Base-by-base conservation (phyloP, 2,797 vertebrate species). In the Gadopsis bispinosus region DNA sequence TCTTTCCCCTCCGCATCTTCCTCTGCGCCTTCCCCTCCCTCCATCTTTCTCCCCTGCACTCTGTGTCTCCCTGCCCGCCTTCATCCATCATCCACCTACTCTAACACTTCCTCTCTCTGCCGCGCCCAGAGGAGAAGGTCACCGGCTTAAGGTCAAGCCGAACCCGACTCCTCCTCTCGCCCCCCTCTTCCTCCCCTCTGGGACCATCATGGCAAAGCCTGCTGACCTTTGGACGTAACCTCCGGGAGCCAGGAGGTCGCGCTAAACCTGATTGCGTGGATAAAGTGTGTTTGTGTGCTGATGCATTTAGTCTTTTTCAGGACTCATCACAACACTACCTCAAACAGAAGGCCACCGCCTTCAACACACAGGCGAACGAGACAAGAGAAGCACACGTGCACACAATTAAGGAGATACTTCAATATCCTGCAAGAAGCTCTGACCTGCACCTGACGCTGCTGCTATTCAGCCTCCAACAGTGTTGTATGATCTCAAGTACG, bases 171-270 rank as follows among this genome's bases (percentile, higher is more conserved):
- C 54, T 75, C 73, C 77, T 68, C 79, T 33, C 45, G 22, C 12
- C 43, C 14, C 31, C n/a, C 16, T 50, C 70, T 22, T 39, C 81
- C 35, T 53, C 37, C 71, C 80, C 79, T 74, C 69, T 66, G 83
- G 85, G 85, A 75, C 66, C 64, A 0, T 47, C 2, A 0, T 8
- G 67, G 9, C 39, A 39, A 50, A 75, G 55, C 14, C 69, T 12
- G 31, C 69, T 83, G 83, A 89, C 81, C 89, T 89, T 55, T 83
- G 85, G 81, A 10, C 82, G 54, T 65, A 17, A 71, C 22, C 61
- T 43, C 29, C 37, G 0, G 26, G 19, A 13, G 14, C n/a, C n/a
- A 50, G 59, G 59, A 43, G 73, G 33, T 64, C 75, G 2, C 1
- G 48, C 3, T 67, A 11, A 50, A 77, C 19, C 63, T 56, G 31